phyloP scores from a whole-genome alignment of 2,888 invertebrate species.

The Aelia acuminata region DNA sequence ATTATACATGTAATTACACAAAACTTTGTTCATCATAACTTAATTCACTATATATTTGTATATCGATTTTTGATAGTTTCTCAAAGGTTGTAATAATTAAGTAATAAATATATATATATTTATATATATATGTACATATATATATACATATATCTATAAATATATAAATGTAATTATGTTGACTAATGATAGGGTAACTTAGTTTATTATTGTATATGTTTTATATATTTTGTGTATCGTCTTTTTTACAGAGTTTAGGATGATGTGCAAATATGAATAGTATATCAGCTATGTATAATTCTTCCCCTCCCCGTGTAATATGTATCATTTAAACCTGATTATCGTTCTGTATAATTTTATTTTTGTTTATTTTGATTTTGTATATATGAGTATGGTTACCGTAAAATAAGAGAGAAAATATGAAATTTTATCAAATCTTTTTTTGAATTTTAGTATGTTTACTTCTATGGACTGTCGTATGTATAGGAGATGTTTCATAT shows the following conservation, averaged over 20 bases:
- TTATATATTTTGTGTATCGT: constrained; percentile 56
- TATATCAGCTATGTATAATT: constrained; percentile 51
- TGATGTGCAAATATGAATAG: constrained; percentile 55
- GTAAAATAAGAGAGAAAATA: constrained; percentile 52
- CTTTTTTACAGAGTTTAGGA: constrained; percentile 57
- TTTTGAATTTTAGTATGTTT: constrained; percentile 34
- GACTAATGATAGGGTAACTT: constrained; percentile 63
- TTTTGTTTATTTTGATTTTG: constrained; percentile 56
- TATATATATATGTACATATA: constrained; percentile 23
- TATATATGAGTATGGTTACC: constrained; percentile 58
- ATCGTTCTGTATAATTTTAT: constrained; percentile 53
- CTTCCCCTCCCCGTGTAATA: constrained; percentile 30
- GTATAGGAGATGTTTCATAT: constrained; percentile 8
- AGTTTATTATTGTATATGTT: constrained; percentile 60
- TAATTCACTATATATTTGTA: constrained; percentile 64
- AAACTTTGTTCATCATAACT: constrained; percentile 57
- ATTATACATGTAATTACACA: constrained; percentile 57
- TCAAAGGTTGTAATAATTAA: constrained; percentile 65
- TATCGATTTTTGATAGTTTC: constrained; percentile 64
- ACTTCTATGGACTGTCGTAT: constrained; percentile 42
- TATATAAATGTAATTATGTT: constrained; percentile 62
- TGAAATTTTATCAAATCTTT: constrained; percentile 53
- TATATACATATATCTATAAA: constrained; percentile 37
- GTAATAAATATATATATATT: constrained; percentile 48
- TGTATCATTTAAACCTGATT: constrained; percentile 24